Base-by-base conservation (phyloP, 2,797 vertebrate species). In the Hylomyscus alleni region DNA sequence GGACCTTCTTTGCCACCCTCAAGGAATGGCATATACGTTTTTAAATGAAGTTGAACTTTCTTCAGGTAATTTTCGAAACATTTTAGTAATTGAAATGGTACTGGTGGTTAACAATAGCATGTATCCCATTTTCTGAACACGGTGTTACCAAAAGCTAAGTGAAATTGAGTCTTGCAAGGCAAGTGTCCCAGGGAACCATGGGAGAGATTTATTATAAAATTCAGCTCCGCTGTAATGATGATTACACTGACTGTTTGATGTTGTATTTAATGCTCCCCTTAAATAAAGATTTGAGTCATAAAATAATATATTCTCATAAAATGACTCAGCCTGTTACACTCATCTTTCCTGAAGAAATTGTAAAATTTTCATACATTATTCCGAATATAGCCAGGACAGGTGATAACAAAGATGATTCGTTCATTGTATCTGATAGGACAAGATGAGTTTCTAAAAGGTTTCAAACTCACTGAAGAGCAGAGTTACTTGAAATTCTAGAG, bases 291-390 rank as follows among this genome's bases (percentile, higher is more conserved):
- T 92, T 94, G 56, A 92, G 60, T 94, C 91, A 95, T 88, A 97
- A 96, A 97, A 97, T 92, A 96, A 96, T 81, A 96, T 72, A 83
- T 82, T 96, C 89, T 96, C 89, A 96, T 86, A 92, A 96, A 97
- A 95, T n/a, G 24, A 72, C 92, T 93, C 95, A 97, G 89, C 58
- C 73, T 89, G 89, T 94, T 76, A 88, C 96, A 78, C 14, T 92
- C 77, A 56, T 80, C 47, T 37, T 86, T 97, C 90, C 58, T 72
- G 75, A 12, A 20, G 93, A 56, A 6, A 78, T 19, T 96, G 94
- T 22, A 78, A 73, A 95, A 96, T 96, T 97, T 97, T 94, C 81
- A 97, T 82, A 73, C 97, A 89, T 93, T 89, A 96, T 84, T 89
- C 6, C 56, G 95, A 95, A 97, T 96, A 97, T 50, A 95, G 81